These are phyloP conservation scores for Gymnorhina tibicen DNA, from an alignment of 2,113 vertebrate species.

Conservation along the genomic window DNA sequence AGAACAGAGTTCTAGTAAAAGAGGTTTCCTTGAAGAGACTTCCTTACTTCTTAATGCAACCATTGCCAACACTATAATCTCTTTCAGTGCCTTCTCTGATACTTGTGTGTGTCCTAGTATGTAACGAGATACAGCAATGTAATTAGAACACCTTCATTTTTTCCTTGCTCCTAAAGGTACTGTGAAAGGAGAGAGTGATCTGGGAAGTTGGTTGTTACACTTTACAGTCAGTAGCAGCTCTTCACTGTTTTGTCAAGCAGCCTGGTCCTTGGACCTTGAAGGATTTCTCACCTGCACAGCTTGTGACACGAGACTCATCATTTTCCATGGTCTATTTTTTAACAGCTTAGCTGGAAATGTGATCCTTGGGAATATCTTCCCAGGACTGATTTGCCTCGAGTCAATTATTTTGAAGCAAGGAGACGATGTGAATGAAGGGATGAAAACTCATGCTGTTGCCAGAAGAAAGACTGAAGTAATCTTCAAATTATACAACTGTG, in stretches of 20 bases:
- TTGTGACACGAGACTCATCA: not conserved
- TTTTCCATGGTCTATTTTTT: not conserved
- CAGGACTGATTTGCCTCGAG: not conserved
- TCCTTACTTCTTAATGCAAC: not conserved
- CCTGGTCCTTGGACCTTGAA: not conserved
- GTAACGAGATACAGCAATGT: not conserved
- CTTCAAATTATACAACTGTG: not conserved
- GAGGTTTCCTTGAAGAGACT: not conserved
- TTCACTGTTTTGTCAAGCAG: not conserved
- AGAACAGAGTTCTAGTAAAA: not conserved
- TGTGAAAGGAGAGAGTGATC: not conserved
- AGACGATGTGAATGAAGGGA: not conserved
- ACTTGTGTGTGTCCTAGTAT: not conserved
- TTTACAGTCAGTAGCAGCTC: not conserved
- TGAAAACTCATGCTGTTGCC: not conserved
- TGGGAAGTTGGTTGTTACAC: not conserved
- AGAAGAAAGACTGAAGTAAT: not conserved
- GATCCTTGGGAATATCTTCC: not conserved
- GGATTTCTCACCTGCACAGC: not conserved
- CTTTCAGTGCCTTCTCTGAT: not conserved
- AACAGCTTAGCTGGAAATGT: not conserved
- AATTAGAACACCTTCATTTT: not conserved
- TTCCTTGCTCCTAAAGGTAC: not conserved
- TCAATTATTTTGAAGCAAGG: not conserved
- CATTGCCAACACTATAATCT: not conserved